Evolutionary conservation across 2,888 invertebrate genomes (phyloP).

Genomic region (Caenorhabditis becei): DNA sequence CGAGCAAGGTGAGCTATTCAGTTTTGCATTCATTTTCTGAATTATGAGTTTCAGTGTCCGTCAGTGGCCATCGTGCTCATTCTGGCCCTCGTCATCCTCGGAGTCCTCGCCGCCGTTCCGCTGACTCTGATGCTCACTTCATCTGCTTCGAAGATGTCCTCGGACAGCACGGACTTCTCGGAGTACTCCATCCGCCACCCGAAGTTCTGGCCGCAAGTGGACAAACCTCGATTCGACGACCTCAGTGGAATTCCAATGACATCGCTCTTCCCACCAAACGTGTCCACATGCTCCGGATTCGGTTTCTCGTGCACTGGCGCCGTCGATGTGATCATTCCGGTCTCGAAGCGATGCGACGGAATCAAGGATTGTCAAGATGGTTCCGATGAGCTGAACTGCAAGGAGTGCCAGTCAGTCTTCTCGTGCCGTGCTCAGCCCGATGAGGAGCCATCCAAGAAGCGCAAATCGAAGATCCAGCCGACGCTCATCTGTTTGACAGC

Average conservation of each 20-base stretch:
- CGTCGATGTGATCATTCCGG: slow-evolving; percentile 67
- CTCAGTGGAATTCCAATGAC: slow-evolving; percentile 61
- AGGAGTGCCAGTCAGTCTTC: slow-evolving; percentile 75
- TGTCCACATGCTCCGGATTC: slow-evolving; percentile 73
- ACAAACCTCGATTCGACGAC: slow-evolving; percentile 47
- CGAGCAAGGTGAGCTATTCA: slow-evolving; percentile 14
- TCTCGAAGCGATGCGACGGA: slow-evolving; percentile 74
- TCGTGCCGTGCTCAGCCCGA: slow-evolving; percentile 64
- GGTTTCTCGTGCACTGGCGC: slow-evolving; percentile 75
- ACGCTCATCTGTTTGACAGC: slow-evolving; percentile 56
- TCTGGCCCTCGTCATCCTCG: slow-evolving; percentile 58
- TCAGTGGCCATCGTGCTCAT: slow-evolving; percentile 67
- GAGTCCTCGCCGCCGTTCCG: slow-evolving; percentile 65
- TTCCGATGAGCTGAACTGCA: slow-evolving; percentile 73
- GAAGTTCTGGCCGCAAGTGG: slow-evolving; percentile 56
- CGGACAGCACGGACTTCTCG: slow-evolving; percentile 39
- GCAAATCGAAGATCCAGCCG: slow-evolving; percentile 30
- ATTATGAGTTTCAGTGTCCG: slow-evolving; percentile 64
- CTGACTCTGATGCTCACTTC: slow-evolving; percentile 46
- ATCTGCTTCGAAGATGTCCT: slow-evolving; percentile 45
- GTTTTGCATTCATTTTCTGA: too few relatives aligned
- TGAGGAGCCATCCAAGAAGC: slow-evolving; percentile 19
- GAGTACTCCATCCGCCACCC: slow-evolving; percentile 25
- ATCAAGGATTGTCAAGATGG: slow-evolving; percentile 72
- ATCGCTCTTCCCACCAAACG: slow-evolving; percentile 71